Base-by-base conservation (phyloP, 2,888 invertebrate genomes). In the Mythimna vitellina region DNA sequence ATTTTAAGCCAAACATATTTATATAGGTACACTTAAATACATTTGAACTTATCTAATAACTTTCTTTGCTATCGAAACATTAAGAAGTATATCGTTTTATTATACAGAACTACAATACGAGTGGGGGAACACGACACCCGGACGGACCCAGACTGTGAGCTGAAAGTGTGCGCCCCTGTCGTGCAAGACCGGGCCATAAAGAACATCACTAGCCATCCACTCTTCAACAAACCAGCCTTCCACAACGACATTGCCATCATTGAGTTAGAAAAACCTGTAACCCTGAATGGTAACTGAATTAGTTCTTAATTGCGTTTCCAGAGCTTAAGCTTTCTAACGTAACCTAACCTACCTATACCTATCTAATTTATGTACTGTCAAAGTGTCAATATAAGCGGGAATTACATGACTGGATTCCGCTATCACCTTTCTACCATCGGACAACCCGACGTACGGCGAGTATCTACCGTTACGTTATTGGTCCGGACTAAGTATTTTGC, bases 181-280 rank as follows among this genome's bases (percentile, higher is more conserved):
- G 88, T 92, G 9, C 96, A 96, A 77, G 95, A 97, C 81, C 93
- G 96, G 32, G 84, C 73, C 8, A 89, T 97, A 8, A 96, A 94
- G 63, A 87, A 85, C 20, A 82, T 93, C 25, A 92, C 90, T n/a
- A 90, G 90, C 9, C 97, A 97, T 90, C 94, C 96, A 0, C 84
- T 86, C 1, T 97, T 97, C 85, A 93, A 94, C 77, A 89, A 88
- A 9, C 96, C 96, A 2, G 63, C 87, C 0, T 95, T 95, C 80
- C 93, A 95, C 82, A 94, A 97, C 80, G 98, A 98, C 81, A 94
- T 98, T 46, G 97, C 97, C 0, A 87, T 98, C 1, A 90, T 97
- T 25, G 95, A 97, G 74, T 70, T 97, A 35, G 89, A 93, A 14
- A 76, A 73, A 0, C 93, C 96, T 1, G 95, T 95, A 2, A 85